Evolutionary conservation across 2,113 vertebrate species (phyloP).

Genomic region (Cyphotilapia sp.): DNA sequence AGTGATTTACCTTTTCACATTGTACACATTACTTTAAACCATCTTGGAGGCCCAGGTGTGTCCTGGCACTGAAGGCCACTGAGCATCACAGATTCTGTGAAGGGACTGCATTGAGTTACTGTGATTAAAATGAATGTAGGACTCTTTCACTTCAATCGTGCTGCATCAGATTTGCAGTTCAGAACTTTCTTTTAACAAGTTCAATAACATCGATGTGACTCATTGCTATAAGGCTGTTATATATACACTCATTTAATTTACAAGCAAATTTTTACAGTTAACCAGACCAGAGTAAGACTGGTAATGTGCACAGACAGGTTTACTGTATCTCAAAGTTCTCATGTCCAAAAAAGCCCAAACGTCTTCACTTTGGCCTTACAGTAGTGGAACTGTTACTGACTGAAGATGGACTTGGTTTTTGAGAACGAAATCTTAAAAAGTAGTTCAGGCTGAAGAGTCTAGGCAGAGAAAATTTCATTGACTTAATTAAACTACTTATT

Average conservation of each 20-base stretch:
- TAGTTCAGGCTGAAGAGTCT: neutral
- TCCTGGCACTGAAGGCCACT: neutral
- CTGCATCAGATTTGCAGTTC: neutral
- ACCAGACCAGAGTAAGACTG: no score
- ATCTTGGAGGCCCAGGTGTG: neutral
- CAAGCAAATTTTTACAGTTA: neutral
- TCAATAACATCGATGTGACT: rapidly evolving
- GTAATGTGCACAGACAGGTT: neutral
- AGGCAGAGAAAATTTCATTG: neutral
- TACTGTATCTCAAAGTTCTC: neutral
- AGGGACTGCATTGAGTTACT: neutral
- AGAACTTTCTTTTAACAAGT: neutral
- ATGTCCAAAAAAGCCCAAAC: neutral
- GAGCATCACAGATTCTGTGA: neutral
- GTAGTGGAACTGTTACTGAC: neutral
- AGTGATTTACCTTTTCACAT: neutral
- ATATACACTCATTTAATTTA: neutral
- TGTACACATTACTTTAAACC: neutral
- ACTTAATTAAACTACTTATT: neutral
- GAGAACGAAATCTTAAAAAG: neutral
- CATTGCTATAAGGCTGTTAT: neutral
- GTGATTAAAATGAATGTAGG: neutral
- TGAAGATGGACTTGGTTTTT: neutral
- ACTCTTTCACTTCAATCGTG: neutral
- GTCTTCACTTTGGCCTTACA: neutral